Percentiles rank a stretch among this genome's conserved stretches.
Evolutionary conservation across 2,113 vertebrate species (phyloP).

Genomic region (Noctilio leporinus): DNA sequence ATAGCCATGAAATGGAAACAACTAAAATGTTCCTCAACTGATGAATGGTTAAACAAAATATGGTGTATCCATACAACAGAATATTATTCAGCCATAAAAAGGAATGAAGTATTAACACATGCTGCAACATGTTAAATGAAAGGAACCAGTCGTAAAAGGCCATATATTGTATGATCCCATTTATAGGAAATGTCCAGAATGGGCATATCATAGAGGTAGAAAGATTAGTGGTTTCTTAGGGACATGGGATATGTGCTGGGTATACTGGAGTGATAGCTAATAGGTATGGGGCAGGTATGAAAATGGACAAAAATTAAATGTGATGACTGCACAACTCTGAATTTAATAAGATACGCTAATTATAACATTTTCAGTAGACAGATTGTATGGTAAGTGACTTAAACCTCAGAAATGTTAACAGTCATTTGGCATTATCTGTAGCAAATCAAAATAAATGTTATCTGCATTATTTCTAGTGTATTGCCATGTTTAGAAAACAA

Average conservation of each 20-base stretch:
- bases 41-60: background rate
- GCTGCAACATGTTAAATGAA: background rate
- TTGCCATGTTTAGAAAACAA: background rate
- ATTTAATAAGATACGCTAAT: background rate
- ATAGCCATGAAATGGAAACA: background rate
- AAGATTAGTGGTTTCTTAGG: background rate
- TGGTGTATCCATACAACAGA: background rate
- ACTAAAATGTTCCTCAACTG: background rate
- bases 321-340: background rate
- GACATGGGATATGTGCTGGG: too few relatives aligned
- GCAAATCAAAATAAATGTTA: background rate
- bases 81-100: background rate
- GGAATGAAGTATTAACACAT: background rate
- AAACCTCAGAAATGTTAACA: background rate
- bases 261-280: background rate
- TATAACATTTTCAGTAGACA: background rate
- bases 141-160: background rate
- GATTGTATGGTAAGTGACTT: background rate
- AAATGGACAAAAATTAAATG: background rate
- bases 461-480: background rate
- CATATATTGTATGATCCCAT: background rate
- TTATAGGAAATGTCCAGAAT: background rate
- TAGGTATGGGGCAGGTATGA: background rate
- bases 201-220: background rate
- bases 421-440: background rate